Evolutionary conservation across 2,797 vertebrate genomes (phyloP), one percentile per base, ranked within the genome.

Genomic region (Falco naumanni): DNA sequence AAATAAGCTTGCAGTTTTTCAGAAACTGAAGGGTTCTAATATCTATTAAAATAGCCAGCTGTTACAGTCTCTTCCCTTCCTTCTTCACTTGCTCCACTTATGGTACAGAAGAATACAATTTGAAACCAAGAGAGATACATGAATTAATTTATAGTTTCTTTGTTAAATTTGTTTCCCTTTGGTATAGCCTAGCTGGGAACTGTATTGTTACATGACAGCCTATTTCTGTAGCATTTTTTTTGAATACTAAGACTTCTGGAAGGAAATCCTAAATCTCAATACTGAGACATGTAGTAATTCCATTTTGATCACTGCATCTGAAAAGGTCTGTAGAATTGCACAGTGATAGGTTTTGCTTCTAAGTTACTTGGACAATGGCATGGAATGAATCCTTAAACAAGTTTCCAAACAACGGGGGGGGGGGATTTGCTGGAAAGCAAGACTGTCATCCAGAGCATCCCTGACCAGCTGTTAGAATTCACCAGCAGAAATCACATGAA

Each of bases 161-260:
- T 22, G 8, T n/a, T 19, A 60, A 78, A 21, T 21, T 63, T 75
- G 51, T 74, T 48, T 80, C 12, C 47, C 43, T 88, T 50, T 43
- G 56, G 72, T 20, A 45, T 0, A 65, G 33, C 20, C 1, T 4
- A 63, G 11, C 12, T 29, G n/a, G 22, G 43, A 16, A 65, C n/a
- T 50, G 20, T 33, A 9, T 10, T 48, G 37, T 48, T 69, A 59
- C 6, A 63, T 8, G 45, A 5, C 29, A 56, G 56, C 8, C 64
- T 80, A 48, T 31, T 85, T 93, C 84, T 81, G 24, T 11, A 69
- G 37, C 45, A 45, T 26, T 77, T 88, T 91, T 91, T 91, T 80
- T 83, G 53, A 29, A 77, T 33, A 80, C 10, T 37, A 64, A 26
- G 31, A 29, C 33, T 82, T 90, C 37, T 76, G 41, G 13, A 50